phyloP scores from a whole-genome alignment of 2,888 invertebrate species.

The Drosophila longiperda region DNA sequence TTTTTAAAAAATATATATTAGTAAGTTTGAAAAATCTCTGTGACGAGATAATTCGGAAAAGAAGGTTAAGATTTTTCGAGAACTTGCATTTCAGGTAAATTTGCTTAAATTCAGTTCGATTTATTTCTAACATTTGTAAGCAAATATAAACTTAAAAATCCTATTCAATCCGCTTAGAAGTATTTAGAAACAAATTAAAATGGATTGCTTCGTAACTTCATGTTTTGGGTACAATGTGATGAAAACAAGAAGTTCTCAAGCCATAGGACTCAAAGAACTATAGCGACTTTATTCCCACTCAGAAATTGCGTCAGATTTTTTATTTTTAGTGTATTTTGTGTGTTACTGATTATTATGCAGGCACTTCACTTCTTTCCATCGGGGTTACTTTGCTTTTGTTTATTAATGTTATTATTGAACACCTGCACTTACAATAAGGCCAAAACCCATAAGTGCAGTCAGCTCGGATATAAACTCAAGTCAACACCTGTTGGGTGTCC shows the following conservation, averaged over 20 bases:
- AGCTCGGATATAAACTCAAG: background rate
- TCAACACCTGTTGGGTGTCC: background rate
- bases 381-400: constrained; percentile 15
- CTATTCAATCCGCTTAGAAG: background rate
- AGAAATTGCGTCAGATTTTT: constrained; percentile 7
- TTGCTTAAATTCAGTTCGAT: background rate
- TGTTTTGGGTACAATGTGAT: background rate
- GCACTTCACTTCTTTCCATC: background rate
- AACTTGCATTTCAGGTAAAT: background rate
- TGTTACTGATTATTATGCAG: constrained; percentile 23
- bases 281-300: constrained; percentile 7
- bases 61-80: background rate
- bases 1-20: no score
- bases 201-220: background rate
- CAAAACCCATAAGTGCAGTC: constrained; percentile 7
- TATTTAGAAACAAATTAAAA: background rate
- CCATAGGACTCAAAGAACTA: constrained; percentile 7
- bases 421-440: constrained; percentile 57
- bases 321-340: constrained; percentile 31
- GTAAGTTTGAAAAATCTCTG: no score
- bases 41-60: no score
- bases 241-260: constrained; percentile 47
- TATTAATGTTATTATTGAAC: constrained; percentile 45
- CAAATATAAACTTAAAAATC: background rate
- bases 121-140: background rate